Conservation (phyloP, 2,797 vertebrate species). For the Loris lydekkerianus region DNA sequence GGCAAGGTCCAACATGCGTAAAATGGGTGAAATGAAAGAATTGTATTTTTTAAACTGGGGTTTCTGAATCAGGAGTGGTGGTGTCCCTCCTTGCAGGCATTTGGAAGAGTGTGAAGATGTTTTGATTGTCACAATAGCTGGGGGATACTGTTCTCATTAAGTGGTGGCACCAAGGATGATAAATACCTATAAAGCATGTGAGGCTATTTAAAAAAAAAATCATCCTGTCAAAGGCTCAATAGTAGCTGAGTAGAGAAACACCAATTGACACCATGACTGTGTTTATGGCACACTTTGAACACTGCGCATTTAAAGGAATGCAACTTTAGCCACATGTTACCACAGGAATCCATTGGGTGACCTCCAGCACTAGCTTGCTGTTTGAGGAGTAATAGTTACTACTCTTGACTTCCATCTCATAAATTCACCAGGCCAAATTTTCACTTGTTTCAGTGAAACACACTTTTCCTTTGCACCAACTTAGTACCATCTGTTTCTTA, state of each 20-base stretch:
- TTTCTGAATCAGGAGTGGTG: neutral
- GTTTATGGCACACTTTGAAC: neutral
- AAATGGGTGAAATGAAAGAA: neutral
- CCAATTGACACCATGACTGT: neutral
- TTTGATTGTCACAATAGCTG: neutral
- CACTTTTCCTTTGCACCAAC: neutral
- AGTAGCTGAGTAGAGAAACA: neutral
- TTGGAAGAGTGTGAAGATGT: neutral
- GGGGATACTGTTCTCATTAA: neutral
- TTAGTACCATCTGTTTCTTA: neutral
- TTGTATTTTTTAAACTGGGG: neutral
- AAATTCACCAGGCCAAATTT: neutral
- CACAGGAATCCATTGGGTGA: neutral
- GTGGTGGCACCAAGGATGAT: neutral
- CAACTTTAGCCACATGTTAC: neutral
- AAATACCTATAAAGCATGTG: neutral
- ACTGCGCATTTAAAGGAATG: neutral
- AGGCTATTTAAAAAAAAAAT: neutral
- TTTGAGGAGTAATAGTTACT: neutral
- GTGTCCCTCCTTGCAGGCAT: neutral
- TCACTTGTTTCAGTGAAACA: neutral
- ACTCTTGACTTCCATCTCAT: slow-evolving; percentile 1
- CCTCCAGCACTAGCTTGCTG: neutral
- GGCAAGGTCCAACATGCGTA: neutral
- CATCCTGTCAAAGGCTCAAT: neutral